Evolutionary conservation across 2,888 invertebrate genomes (phyloP).

Genomic region (Tuberolachnus salignus): DNA sequence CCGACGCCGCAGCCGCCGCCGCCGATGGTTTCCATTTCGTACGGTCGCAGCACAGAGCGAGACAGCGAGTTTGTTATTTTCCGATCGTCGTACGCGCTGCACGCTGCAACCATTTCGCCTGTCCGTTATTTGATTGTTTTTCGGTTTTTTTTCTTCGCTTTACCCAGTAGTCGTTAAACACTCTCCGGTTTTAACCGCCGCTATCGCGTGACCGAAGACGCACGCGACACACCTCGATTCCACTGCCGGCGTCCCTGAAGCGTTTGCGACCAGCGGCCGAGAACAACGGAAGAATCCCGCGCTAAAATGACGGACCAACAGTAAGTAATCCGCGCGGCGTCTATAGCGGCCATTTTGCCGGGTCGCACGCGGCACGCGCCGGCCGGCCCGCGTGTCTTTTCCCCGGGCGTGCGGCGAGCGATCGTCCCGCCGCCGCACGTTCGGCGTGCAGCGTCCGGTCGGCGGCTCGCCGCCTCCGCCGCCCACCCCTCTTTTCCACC

Average conservation of each 20-base stretch:
- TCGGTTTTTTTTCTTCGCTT: background rate
- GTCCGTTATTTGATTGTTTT: background rate
- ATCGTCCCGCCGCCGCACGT: no score
- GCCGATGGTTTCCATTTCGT: constrained; percentile 8
- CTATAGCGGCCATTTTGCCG: background rate
- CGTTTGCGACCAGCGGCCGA: background rate
- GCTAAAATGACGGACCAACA: constrained; percentile 17
- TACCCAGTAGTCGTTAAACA: background rate
- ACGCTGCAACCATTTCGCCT: background rate
- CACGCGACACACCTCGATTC: no score
- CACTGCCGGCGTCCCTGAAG: no score
- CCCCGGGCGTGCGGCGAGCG: no score
- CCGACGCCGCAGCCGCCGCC: background rate
- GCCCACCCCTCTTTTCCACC: no score
- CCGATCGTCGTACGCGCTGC: background rate
- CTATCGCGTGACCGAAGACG: no score
- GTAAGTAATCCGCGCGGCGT: constrained; percentile 20
- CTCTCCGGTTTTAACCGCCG: background rate
- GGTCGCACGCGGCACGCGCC: no score
- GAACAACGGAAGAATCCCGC: no score
- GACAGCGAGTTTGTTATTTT: constrained; percentile 9
- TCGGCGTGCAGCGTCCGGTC: no score
- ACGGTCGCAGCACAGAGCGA: background rate
- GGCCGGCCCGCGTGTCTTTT: no score
- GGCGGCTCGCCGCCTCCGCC: no score